Conservation (phyloP, 2,797 vertebrate genomes). For the Cephalopachus bancanus region DNA sequence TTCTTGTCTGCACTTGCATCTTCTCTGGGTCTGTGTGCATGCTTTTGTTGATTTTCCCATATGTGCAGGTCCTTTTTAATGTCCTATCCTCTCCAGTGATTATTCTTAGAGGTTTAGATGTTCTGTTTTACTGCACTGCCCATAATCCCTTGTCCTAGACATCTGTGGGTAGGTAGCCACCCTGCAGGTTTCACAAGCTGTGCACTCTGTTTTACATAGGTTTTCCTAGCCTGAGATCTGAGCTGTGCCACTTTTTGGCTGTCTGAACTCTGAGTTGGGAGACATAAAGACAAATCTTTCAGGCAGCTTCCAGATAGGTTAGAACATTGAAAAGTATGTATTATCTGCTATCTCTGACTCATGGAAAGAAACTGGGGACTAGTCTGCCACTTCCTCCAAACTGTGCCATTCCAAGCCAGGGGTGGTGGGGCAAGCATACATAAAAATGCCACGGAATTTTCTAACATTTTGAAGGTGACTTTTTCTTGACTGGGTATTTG, state of each 20-base stretch:
- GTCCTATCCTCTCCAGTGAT: not conserved
- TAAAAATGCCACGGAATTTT: not conserved
- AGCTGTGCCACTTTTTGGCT: not conserved
- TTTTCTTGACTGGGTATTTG: not conserved
- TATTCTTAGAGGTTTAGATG: slow-evolving; percentile 3
- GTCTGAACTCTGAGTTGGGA: slow-evolving; percentile 1
- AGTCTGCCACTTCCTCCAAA: not conserved
- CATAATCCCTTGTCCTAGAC: not conserved
- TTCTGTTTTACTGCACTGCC: not conserved
- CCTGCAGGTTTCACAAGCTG: not conserved
- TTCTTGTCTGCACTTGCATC: slow-evolving; percentile 32
- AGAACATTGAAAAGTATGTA: slow-evolving; percentile 14
- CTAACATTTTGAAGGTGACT: not conserved
- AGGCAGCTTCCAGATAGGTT: not conserved
- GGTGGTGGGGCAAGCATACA: not conserved
- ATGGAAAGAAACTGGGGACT: not conserved
- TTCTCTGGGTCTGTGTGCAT: not conserved
- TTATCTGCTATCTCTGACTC: not conserved
- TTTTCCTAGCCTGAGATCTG: not conserved
- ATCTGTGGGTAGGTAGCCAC: not conserved
- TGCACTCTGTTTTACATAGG: not conserved
- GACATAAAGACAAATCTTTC: not conserved
- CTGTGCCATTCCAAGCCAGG: not conserved
- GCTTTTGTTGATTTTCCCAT: slow-evolving; percentile 40
- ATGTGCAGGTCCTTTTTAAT: not conserved